These are phyloP conservation scores for Zophobas morio DNA, from an alignment of 1,140 invertebrate species.

Conservation along the genomic window DNA sequence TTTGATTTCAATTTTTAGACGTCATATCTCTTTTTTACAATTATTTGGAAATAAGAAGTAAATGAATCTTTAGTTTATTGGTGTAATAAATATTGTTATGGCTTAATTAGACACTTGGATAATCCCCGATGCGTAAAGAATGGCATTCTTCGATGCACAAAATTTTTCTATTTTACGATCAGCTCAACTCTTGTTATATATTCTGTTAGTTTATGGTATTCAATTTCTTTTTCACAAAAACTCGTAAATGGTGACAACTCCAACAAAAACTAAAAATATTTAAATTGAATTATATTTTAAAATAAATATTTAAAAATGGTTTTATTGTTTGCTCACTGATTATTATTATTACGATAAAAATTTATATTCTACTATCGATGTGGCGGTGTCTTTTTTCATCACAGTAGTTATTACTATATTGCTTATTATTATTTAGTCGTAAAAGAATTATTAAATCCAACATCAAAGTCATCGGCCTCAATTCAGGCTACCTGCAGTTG, in stretches of 20 bases:
- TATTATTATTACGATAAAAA: no score
- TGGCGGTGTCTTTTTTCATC: background rate
- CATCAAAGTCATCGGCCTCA: background rate
- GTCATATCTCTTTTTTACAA: slow-evolving; percentile 7
- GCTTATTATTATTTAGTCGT: background rate
- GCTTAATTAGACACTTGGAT: background rate
- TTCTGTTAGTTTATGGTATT: no score
- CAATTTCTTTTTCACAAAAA: no score
- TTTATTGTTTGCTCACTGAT: no score
- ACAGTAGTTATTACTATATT: background rate
- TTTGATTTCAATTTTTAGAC: background rate
- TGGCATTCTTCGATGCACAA: background rate
- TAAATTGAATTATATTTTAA: no score
- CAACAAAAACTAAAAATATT: no score
- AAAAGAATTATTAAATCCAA: background rate
- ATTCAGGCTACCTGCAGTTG: background rate
- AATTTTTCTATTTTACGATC: no score
- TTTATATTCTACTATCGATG: background rate
- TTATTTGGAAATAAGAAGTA: slow-evolving; percentile 5
- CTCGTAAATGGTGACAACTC: no score
- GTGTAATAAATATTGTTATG: background rate
- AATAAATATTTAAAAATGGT: no score
- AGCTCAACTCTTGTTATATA: no score
- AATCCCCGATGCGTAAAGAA: background rate
- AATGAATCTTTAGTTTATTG: background rate